Evolutionary conservation across 2,888 invertebrate genomes (phyloP), one percentile per base, ranked within the genome.

Genomic region (Platycnemis pennipes): DNA sequence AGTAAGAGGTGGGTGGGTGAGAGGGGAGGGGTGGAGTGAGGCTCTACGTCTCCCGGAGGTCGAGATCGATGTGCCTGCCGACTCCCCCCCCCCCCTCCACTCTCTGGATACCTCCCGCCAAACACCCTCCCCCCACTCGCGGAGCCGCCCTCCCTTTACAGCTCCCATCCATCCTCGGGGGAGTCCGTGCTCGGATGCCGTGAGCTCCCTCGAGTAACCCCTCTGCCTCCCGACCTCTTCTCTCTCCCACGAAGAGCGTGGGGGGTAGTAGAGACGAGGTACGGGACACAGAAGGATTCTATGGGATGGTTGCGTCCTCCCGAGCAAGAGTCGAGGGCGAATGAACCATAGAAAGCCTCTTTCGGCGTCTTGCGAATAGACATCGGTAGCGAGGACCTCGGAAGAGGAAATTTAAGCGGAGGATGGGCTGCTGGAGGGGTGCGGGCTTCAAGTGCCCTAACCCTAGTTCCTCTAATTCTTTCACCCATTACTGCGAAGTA

Each of bases 41-140:
- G 56, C 42, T 19, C 26, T 37, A 46, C 87, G 45, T 46, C 53
- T 53, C 89, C 53, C 89, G 49, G 89, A 53, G 53, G 89, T 53
- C 49, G 89, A 89, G 89, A 89, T 89, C 89, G 89, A 89, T 89
- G 89, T 53, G 89, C 89, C 89, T 42, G 89, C 89, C 46, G 8
- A 53, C 89, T 53, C 16, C 45, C 46, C 87, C 22, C 87, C 22
- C 5, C 0, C 46, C 45, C 44, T n/a, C 45, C 44, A 16, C 87
- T 45, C 1, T 87, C 45, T 87, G 11, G 22, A 45, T 45, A 7
- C 87, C 37, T 31, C 31, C 77, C 31, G 77, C 13, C 77, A 37
- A 13, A n/a, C 77, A 13, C 77, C 37, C 77, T 77, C n/a, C 37
- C 77, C 53, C 53, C 53, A 19, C 13, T 53, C 53, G 19, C 53